phyloP scores from a whole-genome alignment of 2,797 vertebrate genomes.

The Anomalospiza imberbis region DNA sequence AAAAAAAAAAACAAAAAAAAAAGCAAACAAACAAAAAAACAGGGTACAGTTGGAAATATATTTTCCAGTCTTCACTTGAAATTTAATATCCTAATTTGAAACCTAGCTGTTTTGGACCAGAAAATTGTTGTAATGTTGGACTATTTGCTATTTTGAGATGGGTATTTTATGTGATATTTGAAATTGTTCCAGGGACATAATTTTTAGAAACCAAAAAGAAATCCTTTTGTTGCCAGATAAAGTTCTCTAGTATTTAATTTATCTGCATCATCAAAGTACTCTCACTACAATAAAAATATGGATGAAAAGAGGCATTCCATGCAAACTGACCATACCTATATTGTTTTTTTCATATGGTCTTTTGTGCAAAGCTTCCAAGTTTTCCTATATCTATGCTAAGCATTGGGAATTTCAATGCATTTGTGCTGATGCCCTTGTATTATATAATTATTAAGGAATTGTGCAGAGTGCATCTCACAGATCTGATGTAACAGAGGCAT shows the following conservation, averaged over 20 bases:
- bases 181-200: neutral
- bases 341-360: neutral
- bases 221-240: neutral
- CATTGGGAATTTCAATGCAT: neutral
- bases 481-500: neutral
- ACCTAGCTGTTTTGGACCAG: neutral
- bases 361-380: neutral
- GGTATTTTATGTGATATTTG: neutral
- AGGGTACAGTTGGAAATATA: neutral
- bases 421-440: neutral
- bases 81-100: neutral
- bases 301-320: neutral
- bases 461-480: neutral
- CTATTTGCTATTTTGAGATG: neutral
- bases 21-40: too few relatives aligned
- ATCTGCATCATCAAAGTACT: neutral
- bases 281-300: neutral
- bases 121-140: neutral
- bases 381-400: neutral
- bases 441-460: neutral
- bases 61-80: neutral
- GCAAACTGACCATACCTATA: neutral
- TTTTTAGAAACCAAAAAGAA: neutral
- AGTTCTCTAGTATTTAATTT: neutral
- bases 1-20: fast-evolving